Evolutionary conservation across 2,888 invertebrate species (phyloP), one percentile per base, ranked within the genome.

Genomic region (Oscheius sp.): DNA sequence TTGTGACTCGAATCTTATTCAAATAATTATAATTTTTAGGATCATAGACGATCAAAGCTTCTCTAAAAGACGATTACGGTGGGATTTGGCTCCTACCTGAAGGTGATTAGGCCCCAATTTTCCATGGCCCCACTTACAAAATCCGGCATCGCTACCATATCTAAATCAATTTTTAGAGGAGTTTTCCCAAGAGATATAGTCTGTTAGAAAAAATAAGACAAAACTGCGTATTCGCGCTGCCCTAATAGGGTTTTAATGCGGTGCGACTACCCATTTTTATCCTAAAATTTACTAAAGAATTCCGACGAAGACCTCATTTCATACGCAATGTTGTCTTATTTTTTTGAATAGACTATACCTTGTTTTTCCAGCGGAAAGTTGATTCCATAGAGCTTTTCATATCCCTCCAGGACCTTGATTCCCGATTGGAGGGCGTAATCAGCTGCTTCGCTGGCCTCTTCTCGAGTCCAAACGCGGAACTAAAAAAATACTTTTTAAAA

Each of bases 121-220:
- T 96, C 96, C 91, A 96, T 96, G 0, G 96, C 96, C 0, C 96
- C 96, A 6, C 91, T 91, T 0, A 91, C 67, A 91, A 94, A 95
- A 87, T 95, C 94, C 0, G 95, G 94, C 69, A 95, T 88, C 0
- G 94, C 95, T n/a, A 93, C 91, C 86, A 93, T 89, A 88, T 93
- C 93, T 86, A 75, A 71, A 73, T 17, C 33, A 34, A 27, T 17
- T 20, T n/a, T 17, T 17, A 12, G n/a, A n/a, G n/a, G n/a, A n/a
- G n/a, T n/a, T 85, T 42, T n/a, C n/a, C n/a, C n/a, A n/a, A n/a
- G n/a, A n/a, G n/a, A n/a, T n/a, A n/a, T n/a, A n/a, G n/a, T n/a
- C n/a, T n/a, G n/a, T n/a, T n/a, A n/a, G n/a, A n/a, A n/a, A n/a
- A n/a, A n/a, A n/a, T n/a, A n/a, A n/a, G n/a, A n/a, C n/a, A n/a